Evolutionary conservation across 2,888 invertebrate species (phyloP), one percentile per base, ranked within the genome.

Genomic region (Scaptomyza tumidula): DNA sequence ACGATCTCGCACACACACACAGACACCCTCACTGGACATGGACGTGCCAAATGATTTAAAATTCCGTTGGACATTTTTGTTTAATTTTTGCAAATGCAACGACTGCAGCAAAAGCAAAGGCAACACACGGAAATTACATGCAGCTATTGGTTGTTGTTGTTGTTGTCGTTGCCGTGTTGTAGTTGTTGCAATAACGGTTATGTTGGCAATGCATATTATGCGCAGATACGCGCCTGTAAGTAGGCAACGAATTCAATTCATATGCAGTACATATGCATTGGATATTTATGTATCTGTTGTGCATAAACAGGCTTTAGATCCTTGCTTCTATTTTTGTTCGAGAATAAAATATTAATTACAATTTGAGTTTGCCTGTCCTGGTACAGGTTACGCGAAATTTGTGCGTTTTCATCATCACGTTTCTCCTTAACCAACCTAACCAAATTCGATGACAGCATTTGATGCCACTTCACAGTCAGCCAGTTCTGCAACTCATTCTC

Each of bases 301-400:
- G 10, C 27, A 3, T n/a, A 16, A 4, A 7, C 33, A 3, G 27
- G 7, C 16, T 31, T 31, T 4, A 6, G 13, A 39, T 63, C n/a
- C 24, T 13, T 9, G n/a, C 24, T 24, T 35, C 11, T 35, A 43
- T 19, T 37, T 29, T 65, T 44, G 11, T 43, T 43, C 16, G 45
- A 61, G 60, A 71, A 85, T 88, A 81, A 88, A 85, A 87, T 88
- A 88, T 88, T 74, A 78, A 85, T 77, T 77, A 78, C 66, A 87
- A 78, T 85, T 88, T 74, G 58, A 56, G 65, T 71, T 71, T 61
- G 67, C 54, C 67, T 71, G 63, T 27, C 62, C n/a, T n/a, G n/a
- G 43, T 24, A 37, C 65, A 66, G 78, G 75, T 72, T 71, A 57
- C 53, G 59, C 33, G 29, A 60, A 73, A 63, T 49, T n/a, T 59